A percentile compares a stretch with the other conserved stretches of the same genome.
These are phyloP conservation scores for Rhopalosiphum nymphaeae DNA, from an alignment of 2,888 invertebrate species.

Conservation along the genomic window DNA sequence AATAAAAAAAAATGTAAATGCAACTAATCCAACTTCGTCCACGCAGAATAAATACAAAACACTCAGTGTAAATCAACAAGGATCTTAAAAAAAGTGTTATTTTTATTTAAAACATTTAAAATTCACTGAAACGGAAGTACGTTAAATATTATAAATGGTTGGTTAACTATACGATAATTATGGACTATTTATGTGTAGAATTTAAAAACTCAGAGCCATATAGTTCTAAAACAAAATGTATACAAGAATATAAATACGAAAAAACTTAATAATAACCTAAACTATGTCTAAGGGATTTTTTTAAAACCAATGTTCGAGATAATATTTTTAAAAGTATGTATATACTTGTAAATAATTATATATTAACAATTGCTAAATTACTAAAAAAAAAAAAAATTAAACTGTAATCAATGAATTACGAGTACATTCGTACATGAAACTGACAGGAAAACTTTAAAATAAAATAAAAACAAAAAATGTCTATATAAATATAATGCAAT, in stretches of 20 bases:
- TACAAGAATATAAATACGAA: neutral
- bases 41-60: neutral
- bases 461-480: too few species aligned
- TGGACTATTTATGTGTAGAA: neutral
- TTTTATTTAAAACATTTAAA: neutral
- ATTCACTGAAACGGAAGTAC: neutral
- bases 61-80: neutral
- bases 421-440: too few species aligned
- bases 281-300: neutral
- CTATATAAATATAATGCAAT: neutral
- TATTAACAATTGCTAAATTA: too few species aligned
- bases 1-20: neutral
- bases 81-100: neutral
- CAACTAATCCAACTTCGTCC: neutral
- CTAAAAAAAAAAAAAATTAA: too few species aligned
- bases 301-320: neutral
- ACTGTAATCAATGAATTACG: too few species aligned
- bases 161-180: neutral
- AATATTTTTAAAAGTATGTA: neutral
- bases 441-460: too few species aligned
- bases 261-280: neutral
- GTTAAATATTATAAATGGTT: neutral
- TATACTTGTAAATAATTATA: too few species aligned
- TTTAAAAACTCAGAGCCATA: neutral
- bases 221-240: neutral